Evolutionary conservation across 2,888 invertebrate genomes (phyloP), one percentile per base, ranked within the genome.

Genomic region (Parnassius glacialis): DNA sequence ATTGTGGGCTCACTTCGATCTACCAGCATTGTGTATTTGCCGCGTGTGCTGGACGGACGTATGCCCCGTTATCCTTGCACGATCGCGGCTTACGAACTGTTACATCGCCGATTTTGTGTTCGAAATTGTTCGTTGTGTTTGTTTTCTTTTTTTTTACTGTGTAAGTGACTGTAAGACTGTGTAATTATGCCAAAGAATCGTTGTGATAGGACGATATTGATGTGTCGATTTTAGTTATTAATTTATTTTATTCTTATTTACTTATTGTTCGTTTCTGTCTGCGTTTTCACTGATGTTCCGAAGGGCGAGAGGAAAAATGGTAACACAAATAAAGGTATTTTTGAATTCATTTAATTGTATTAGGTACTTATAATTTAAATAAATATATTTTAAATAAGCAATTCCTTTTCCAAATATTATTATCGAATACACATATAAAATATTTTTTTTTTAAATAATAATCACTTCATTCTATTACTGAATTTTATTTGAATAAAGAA

Each of bases 1-100:
- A 90, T 90, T 90, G 90, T 90, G 85, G 87, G 82, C 77, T 71
- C 80, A 83, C 86, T 90, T 91, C 91, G 90, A 90, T 90, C 90
- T 90, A 87, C 81, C 78, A 85, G 90, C 90, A 91, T 91, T 91
- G 91, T 91, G 90, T 88, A 81, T 81, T 80, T 80, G 78, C 75
- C 74, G 76, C 79, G 85, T 87, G 84, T 75, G 80, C 65, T 68
- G 65, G 73, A 59, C 74, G 76, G 87, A 85, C 90, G 90, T 86
- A 80, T 73, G 70, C 74, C 66, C 75, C 81, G 82, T 76, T 73
- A 73, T 76, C 71, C 73, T 72, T 77, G 78, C 79, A 81, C 83
- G 84, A 84, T 87, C 85, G 83, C 84, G 82, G 67, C 68, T 71
- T 65, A 72, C 83, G 80, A 79, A 75, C 73, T 73, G 74, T 76